Base-by-base conservation (phyloP, 2,888 invertebrate genomes). In the Andrena bucephala region DNA sequence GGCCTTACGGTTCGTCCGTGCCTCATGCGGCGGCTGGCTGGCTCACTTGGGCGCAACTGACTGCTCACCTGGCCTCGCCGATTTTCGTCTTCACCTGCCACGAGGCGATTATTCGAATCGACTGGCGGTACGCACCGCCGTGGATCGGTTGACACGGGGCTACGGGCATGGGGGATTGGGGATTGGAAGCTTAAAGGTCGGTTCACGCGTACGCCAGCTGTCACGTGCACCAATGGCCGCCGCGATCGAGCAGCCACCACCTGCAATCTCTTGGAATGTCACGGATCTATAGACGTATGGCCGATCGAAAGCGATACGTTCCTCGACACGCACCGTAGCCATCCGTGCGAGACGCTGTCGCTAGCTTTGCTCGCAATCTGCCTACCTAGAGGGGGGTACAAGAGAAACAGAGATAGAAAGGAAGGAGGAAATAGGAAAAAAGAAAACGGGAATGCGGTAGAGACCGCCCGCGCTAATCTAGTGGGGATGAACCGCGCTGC, bases 101-200 rank as follows among this genome's bases (percentile, higher is more conserved):
- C 85, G 85, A 83, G 83, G 74, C 74, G 84, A 79, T 84, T 77
- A 77, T 81, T 73, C 80, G 77, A 85, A 77, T 77, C 85, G 85
- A 85, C 85, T 85, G 85, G 68, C 77, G 71, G 83, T 68, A 77
- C 68, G 65, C 83, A 83, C 68, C 69, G 73, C 42, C 69, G 50
- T 66, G 27, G 70, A 78, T 80, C 77, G 71, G 52, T 75, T 42
- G 48, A 20, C 74, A 67, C 52, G 33, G 48, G 67, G 57, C 36
- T 42, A 13, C 57, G 48, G 50, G 20, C 68, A 71, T 52, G 74
- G 74, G 81, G 82, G 36, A 83, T 71, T 66, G 54, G 52, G 81
- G 31, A 83, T 72, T 69, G 54, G 42, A 60, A 65, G 63, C 80
- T 67, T 85, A 75, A 85, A 85, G 85, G 74, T 83, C 48, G 85